Conservation (phyloP, 2,888 invertebrate genomes). For the Clistopyga incitator region DNA sequence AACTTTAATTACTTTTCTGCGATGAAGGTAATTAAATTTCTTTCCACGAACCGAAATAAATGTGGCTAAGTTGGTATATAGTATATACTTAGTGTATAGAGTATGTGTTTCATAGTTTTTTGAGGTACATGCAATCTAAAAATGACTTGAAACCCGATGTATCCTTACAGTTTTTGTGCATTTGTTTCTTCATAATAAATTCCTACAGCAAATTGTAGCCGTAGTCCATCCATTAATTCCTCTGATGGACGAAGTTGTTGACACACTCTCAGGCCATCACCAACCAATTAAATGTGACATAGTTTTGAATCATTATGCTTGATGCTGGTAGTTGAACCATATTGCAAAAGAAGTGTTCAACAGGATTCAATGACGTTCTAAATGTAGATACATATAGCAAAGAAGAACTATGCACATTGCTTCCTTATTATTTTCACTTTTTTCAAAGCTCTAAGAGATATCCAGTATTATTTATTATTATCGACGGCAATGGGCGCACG, state of each 20-base stretch:
- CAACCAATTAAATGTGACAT: background rate
- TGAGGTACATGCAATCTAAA: background rate
- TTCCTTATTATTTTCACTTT: no score
- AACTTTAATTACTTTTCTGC: background rate
- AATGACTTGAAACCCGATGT: background rate
- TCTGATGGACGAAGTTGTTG: background rate
- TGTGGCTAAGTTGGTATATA: background rate
- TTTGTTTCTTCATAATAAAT: background rate
- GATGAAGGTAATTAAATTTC: background rate
- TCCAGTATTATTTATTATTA: no score
- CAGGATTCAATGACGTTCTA: background rate
- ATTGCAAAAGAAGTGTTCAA: background rate
- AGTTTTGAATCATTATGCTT: background rate
- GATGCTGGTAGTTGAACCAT: background rate
- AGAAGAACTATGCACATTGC: no score
- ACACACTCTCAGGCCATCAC: background rate
- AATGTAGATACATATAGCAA: no score
- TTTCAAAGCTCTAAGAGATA: no score
- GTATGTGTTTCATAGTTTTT: background rate
- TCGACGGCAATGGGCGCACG: no score
- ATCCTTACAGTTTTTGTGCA: background rate
- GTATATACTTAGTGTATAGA: background rate
- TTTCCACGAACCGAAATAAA: background rate
- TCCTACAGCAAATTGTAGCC: background rate
- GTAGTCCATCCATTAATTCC: background rate